These are phyloP conservation scores for Pachyrhynchus sulphureomaculatus DNA, from an alignment of 1,140 invertebrate genomes.

Conservation along the genomic window DNA sequence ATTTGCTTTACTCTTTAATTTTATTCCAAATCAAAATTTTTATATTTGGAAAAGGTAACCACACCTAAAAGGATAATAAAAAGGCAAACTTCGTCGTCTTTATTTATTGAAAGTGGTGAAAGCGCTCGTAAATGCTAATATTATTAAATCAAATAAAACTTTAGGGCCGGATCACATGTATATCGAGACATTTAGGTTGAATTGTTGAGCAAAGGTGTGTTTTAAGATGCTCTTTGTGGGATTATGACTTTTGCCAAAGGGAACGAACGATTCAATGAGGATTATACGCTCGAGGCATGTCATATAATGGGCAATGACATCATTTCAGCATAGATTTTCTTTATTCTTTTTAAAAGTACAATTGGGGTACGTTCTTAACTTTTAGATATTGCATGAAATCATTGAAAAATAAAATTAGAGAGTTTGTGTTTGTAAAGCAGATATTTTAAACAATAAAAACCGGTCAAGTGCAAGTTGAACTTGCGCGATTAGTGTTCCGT, in stretches of 20 bases:
- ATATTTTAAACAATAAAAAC: no score
- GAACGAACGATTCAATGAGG: conserved; percentile 12
- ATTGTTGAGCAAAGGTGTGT: conserved; percentile 24
- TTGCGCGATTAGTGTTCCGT: no score
- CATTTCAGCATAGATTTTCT: not conserved
- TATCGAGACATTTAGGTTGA: conserved; percentile 19
- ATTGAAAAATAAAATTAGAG: no score
- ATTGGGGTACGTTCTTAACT: not conserved
- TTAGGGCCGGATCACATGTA: conserved; percentile 22
- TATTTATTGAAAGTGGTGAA: conserved; percentile 15
- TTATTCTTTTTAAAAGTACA: not conserved
- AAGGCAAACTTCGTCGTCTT: not conserved
- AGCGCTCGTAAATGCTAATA: conserved; percentile 20
- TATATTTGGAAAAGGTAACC: not conserved
- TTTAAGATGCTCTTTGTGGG: conserved; percentile 18
- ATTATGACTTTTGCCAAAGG: conserved; percentile 12
- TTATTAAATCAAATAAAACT: conserved; percentile 28
- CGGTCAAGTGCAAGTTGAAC: no score
- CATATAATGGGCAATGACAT: conserved; percentile 11
- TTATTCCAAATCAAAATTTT: not conserved
- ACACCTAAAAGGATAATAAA: not conserved
- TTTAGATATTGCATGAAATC: not conserved
- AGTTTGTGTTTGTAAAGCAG: no score
- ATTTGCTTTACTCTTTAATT: no score
- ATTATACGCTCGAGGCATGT: not conserved